Evolutionary conservation across 2,113 vertebrate genomes (phyloP).

Genomic region (Apistogramma diplotaenia): DNA sequence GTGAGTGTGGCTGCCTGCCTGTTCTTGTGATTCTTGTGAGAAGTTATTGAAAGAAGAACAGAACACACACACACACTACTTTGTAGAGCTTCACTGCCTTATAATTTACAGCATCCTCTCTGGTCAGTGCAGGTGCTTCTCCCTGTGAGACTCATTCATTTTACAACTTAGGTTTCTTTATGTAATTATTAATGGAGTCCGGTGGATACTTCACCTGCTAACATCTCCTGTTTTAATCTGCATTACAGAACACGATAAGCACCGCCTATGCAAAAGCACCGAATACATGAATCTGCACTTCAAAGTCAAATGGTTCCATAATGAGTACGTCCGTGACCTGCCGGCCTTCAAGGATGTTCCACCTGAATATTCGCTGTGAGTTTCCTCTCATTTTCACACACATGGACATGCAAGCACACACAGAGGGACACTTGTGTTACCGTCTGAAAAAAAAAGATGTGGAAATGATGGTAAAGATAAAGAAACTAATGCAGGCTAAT

Average conservation of each 20-base stretch:
- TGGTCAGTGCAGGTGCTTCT: not conserved
- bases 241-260: conserved; percentile 93
- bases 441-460: not conserved
- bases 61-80: not conserved
- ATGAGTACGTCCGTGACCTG: conserved; percentile 93
- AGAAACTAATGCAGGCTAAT: not conserved
- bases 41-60: not conserved
- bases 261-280: conserved; percentile 96
- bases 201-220: not conserved
- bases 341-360: conserved; percentile 89
- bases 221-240: conserved; percentile 66
- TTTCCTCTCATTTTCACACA: conserved; percentile 41
- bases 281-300: conserved; percentile 99
- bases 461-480: not conserved
- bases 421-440: not conserved
- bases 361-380: conserved; percentile 96
- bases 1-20: not conserved
- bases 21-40: not conserved
- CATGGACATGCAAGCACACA: not conserved
- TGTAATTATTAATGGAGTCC: not conserved
- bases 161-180: not conserved
- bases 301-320: conserved; percentile 99
- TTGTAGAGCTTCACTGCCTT: no score
- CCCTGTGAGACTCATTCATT: not conserved
- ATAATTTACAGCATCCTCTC: not conserved